These are phyloP conservation scores for Thamnophis sirtalis DNA, from an alignment of 2,113 vertebrate species.

Conservation along the genomic window DNA sequence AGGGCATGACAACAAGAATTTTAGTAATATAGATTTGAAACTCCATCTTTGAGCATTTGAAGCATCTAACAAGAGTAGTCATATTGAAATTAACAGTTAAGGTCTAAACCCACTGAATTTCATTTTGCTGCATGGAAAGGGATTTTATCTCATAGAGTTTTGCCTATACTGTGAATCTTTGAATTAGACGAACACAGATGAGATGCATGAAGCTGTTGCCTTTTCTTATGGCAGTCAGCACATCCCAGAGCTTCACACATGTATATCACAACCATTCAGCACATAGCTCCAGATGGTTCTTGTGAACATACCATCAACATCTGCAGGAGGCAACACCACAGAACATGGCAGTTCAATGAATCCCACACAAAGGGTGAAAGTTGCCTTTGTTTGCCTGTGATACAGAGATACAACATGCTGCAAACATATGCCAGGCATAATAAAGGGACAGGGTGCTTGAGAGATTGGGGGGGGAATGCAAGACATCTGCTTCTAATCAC, in stretches of 20 bases:
- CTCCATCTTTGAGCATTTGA: neutral
- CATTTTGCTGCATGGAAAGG: neutral
- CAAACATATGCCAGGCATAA: conserved; percentile 70
- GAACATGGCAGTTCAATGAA: conserved; percentile 64
- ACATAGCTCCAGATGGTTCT: conserved; percentile 56
- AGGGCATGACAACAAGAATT: neutral
- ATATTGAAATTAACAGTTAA: neutral
- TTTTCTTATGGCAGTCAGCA: conserved; percentile 14
- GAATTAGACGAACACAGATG: neutral
- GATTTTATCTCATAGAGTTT: neutral
- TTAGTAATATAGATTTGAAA: neutral
- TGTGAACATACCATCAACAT: conserved; percentile 58
- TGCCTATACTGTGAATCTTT: neutral
- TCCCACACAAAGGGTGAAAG: conserved; percentile 72
- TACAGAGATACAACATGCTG: conserved; percentile 61
- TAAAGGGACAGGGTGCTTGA: conserved; percentile 69
- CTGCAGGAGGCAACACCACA: conserved; percentile 58
- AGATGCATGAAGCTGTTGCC: conserved; percentile 24
- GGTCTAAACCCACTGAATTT: neutral
- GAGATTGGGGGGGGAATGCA: conserved; percentile 37
- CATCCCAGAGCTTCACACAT: conserved; percentile 53
- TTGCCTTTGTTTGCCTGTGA: conserved; percentile 70
- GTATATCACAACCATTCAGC: conserved; percentile 43
- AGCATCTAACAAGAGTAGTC: neutral
- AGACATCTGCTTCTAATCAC: conserved; percentile 65